These are phyloP conservation scores for Sigmodon hispidus DNA, from an alignment of 2,113 vertebrate genomes.

Conservation along the genomic window DNA sequence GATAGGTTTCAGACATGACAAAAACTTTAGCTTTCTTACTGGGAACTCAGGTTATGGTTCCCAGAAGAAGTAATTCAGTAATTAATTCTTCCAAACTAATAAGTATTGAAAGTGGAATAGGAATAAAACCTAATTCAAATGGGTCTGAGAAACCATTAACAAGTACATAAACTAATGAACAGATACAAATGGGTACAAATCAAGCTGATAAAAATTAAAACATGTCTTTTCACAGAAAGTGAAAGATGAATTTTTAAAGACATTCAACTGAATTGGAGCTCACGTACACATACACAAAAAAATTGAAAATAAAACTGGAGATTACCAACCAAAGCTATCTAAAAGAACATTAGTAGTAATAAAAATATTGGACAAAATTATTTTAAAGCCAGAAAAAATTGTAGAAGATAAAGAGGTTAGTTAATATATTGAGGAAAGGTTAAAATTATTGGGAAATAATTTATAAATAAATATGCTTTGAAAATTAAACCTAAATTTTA, in stretches of 20 bases:
- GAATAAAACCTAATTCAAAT: neutral
- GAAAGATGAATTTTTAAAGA: neutral
- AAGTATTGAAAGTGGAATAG: neutral
- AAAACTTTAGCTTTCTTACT: neutral
- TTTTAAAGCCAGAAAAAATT: neutral
- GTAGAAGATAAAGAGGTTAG: neutral
- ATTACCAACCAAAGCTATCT: neutral
- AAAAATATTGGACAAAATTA: neutral
- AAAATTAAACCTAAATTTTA: neutral
- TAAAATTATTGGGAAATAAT: neutral
- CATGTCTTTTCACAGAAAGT: neutral
- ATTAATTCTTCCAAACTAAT: neutral
- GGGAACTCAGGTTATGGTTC: neutral
- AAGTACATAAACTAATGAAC: neutral
- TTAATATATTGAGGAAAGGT: neutral
- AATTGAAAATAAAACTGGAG: constrained; percentile 1
- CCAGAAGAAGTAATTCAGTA: neutral
- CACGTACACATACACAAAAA: neutral
- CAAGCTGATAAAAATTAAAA: neutral
- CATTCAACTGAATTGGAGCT: neutral
- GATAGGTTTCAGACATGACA: no score
- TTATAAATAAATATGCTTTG: neutral
- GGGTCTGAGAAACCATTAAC: neutral
- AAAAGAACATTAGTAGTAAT: neutral
- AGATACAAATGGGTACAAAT: neutral